phyloP scores from a whole-genome alignment of 2,797 vertebrate species.

The Syndactyla subalaris region DNA sequence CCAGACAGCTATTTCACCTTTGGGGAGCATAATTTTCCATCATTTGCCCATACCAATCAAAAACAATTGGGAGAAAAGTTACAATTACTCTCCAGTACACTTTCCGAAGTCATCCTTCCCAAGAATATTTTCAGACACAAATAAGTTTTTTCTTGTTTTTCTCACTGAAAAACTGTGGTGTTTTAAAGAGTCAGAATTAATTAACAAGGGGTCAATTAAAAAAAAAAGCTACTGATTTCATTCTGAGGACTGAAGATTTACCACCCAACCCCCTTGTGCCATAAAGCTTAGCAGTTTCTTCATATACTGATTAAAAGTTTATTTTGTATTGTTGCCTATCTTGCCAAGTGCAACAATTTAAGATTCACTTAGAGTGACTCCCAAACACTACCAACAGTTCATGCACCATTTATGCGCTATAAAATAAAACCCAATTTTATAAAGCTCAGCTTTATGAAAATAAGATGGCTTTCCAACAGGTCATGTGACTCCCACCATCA shows the following conservation, averaged over 20 bases:
- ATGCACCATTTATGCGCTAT: background rate
- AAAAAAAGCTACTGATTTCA: background rate
- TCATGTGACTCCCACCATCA: background rate
- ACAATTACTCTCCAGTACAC: background rate
- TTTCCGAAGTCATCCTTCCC: background rate
- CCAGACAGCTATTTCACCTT: background rate
- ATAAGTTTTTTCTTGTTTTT: background rate
- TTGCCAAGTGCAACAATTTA: background rate
- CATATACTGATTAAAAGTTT: background rate
- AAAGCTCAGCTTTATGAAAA: background rate
- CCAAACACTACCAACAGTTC: background rate
- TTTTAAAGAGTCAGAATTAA: background rate
- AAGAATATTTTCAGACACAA: background rate
- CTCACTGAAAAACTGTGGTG: background rate
- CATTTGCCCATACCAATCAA: background rate
- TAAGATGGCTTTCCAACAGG: background rate
- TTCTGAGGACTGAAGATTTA: background rate
- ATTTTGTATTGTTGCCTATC: background rate
- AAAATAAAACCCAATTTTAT: background rate
- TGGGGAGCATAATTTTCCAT: background rate
- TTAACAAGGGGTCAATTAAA: background rate
- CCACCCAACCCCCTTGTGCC: background rate
- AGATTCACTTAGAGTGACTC: background rate
- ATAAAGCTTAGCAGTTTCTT: background rate
- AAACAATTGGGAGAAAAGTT: background rate